Conservation (phyloP, 2,797 vertebrate species). For the Amniataba percoides region DNA sequence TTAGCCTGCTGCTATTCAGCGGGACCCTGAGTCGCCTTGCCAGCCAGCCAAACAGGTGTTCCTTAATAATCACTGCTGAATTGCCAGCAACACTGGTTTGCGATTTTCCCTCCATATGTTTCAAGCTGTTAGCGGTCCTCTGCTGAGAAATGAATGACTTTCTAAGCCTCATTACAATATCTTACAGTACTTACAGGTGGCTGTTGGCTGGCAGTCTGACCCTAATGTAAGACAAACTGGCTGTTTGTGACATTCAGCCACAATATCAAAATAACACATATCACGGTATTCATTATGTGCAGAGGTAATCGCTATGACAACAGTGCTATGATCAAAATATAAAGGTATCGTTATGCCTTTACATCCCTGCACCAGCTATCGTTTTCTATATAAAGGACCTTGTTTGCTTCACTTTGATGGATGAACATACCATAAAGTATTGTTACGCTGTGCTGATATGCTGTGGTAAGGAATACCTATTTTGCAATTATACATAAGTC, state of each 20-base stretch:
- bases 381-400: neutral
- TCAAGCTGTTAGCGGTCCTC: constrained; percentile 82
- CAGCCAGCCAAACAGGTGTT: constrained; percentile 89
- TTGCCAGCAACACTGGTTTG: constrained; percentile 85
- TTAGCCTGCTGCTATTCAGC: constrained; percentile 87
- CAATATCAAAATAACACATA: constrained; percentile 8
- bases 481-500: neutral
- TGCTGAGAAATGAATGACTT: constrained; percentile 79
- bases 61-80: constrained; percentile 85
- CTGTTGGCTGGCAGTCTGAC: constrained; percentile 58
- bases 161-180: constrained; percentile 72
- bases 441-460: neutral
- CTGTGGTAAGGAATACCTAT: neutral
- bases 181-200: constrained; percentile 72
- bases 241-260: constrained; percentile 34
- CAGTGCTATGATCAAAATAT: constrained; percentile 18
- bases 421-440: neutral
- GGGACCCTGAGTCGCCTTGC: constrained; percentile 82
- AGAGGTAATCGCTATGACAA: neutral
- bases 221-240: constrained; percentile 41
- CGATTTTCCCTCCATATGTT: constrained; percentile 84
- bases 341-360: neutral
- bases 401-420: neutral
- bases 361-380: neutral
- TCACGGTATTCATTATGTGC: neutral